Conservation (phyloP, 1,140 invertebrate genomes). For the Lepidostoma basale region DNA sequence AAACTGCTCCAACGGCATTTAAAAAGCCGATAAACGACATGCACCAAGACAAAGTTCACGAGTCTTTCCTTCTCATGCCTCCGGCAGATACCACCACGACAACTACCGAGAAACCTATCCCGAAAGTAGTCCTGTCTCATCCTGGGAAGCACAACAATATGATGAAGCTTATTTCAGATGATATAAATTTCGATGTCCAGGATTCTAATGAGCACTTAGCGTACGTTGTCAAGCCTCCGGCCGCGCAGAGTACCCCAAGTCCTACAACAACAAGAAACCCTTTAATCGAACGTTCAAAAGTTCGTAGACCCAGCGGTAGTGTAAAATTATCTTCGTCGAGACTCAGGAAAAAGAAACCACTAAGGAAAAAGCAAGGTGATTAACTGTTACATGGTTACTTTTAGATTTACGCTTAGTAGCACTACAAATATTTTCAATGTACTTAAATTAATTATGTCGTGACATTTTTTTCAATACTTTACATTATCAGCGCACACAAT, state of each 20-base stretch:
- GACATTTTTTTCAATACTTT: too few relatives aligned
- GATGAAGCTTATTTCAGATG: slow-evolving; percentile 42
- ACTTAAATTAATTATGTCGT: too few relatives aligned
- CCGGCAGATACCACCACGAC: slow-evolving; percentile 4
- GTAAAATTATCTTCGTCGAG: slow-evolving; percentile 17
- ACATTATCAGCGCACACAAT: too few relatives aligned
- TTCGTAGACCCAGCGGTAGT: neutral
- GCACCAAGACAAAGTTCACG: slow-evolving; percentile 24
- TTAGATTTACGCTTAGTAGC: too few relatives aligned
- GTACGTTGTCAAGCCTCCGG: slow-evolving; percentile 30
- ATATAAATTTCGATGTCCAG: slow-evolving; percentile 43
- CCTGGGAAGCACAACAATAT: slow-evolving; percentile 42
- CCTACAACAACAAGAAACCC: slow-evolving; percentile 24
- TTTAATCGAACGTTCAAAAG: slow-evolving; percentile 1
- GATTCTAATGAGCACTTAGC: slow-evolving; percentile 40
- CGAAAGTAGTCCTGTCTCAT: slow-evolving; percentile 20
- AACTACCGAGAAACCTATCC: slow-evolving; percentile 28
- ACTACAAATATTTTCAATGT: too few relatives aligned
- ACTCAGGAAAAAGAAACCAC: slow-evolving; percentile 39
- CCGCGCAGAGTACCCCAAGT: neutral
- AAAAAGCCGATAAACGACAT: slow-evolving; percentile 34
- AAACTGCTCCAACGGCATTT: neutral
- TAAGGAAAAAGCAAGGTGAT: slow-evolving; percentile 40
- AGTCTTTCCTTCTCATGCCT: slow-evolving; percentile 37
- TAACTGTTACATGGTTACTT: too few relatives aligned